Conservation (phyloP, 2,888 invertebrate species). For the Coelopa pilipes region DNA sequence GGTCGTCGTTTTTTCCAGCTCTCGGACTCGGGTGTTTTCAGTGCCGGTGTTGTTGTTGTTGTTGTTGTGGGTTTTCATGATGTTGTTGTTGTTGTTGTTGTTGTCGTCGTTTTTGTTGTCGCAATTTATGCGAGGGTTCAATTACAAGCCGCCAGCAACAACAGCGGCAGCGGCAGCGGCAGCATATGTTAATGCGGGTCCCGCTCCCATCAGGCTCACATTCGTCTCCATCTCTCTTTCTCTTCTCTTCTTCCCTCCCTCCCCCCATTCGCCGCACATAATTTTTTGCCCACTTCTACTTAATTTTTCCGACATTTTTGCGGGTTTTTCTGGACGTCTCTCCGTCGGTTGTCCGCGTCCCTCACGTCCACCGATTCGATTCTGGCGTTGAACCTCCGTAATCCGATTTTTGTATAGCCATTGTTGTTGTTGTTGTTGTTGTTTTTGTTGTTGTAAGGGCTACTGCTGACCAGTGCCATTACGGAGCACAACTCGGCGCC, state of each 20-base stretch:
- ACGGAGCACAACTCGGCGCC: no score
- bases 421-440: background rate
- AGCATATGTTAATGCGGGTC: conserved; percentile 38
- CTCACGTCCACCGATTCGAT: background rate
- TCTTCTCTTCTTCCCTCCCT: no score
- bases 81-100: no score
- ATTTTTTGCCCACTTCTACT: conserved; percentile 30
- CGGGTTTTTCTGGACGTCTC: background rate
- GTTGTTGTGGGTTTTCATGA: no score
- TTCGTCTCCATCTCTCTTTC: no score
- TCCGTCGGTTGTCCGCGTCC: background rate
- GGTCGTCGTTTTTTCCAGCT: background rate
- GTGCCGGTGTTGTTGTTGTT: no score
- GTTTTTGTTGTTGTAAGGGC: background rate
- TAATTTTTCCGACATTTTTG: conserved; percentile 16
- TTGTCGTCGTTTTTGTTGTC: no score
- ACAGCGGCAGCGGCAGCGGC: conserved; percentile 4
- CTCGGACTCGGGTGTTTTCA: no score
- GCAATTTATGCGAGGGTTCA: conserved; percentile 32
- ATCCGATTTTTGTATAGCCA: conserved; percentile 19
- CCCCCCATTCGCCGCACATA: no score
- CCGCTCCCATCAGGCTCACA: conserved; percentile 17
- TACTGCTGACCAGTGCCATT: background rate
- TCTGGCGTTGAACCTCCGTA: background rate
- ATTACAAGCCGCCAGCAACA: conserved; percentile 23